Conservation (phyloP, 2,113 vertebrate genomes). For the Serinus canaria region DNA sequence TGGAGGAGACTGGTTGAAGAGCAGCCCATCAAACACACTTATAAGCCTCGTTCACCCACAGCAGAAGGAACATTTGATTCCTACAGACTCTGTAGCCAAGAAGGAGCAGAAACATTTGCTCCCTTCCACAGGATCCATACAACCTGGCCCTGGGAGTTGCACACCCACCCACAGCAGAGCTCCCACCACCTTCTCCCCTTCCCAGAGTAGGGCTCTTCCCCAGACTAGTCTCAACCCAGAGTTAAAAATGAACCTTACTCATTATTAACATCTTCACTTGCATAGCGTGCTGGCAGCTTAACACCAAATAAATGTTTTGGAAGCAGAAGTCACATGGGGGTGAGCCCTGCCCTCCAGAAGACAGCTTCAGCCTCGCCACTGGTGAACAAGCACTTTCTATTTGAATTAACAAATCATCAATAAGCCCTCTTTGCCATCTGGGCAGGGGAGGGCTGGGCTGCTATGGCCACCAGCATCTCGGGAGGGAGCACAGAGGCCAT, state of each 20-base stretch:
- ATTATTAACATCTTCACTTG: constrained; percentile 37
- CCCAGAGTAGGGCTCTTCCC: background rate
- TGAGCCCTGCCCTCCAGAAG: constrained; percentile 19
- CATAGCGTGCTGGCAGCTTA: constrained; percentile 49
- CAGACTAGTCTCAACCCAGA: background rate
- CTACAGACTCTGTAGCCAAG: background rate
- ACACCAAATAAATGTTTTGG: constrained; percentile 44
- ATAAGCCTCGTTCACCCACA: background rate
- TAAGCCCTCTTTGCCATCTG: background rate
- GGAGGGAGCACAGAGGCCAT: background rate
- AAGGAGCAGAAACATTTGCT: background rate
- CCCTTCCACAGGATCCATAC: background rate
- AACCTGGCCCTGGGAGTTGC: background rate
- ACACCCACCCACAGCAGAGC: background rate
- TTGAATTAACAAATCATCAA: constrained; percentile 57
- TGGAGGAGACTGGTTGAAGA: background rate
- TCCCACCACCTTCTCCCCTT: background rate
- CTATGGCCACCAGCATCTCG: background rate
- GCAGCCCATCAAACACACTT: background rate
- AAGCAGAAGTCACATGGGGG: background rate
- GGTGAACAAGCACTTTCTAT: background rate
- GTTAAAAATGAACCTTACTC: constrained; percentile 28
- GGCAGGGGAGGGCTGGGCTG: background rate
- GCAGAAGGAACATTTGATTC: constrained; percentile 14
- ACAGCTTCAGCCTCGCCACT: background rate